A percentile compares a stretch with the other conserved stretches of the same genome.
Evolutionary conservation across 2,113 vertebrate genomes (phyloP).

Genomic region (Petromus typicus): DNA sequence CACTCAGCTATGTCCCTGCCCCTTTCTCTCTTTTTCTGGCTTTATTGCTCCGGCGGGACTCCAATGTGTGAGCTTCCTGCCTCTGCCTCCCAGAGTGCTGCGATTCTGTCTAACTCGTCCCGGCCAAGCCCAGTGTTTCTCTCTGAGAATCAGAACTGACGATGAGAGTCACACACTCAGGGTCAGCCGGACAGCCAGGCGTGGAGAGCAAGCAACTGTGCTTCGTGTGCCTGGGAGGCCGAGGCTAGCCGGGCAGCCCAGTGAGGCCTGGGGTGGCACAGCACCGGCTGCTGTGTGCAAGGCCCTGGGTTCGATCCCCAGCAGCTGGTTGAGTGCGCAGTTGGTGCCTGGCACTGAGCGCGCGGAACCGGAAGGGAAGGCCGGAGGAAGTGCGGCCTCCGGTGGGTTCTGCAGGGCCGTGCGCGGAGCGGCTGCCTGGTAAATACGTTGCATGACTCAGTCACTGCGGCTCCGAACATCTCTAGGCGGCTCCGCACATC

Average conservation of each 20-base stretch:
- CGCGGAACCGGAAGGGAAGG: too few relatives aligned
- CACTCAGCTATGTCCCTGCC: neutral
- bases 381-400: too few relatives aligned
- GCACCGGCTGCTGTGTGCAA: neutral
- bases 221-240: neutral
- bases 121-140: neutral
- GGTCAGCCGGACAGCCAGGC: neutral
- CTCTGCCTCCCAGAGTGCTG: neutral
- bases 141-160: neutral
- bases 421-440: neutral
- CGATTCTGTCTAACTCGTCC: neutral
- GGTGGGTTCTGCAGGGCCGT: too few relatives aligned
- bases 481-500: neutral
- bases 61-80: neutral
- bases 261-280: neutral
- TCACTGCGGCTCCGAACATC: too few relatives aligned
- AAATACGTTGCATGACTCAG: too few relatives aligned
- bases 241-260: neutral
- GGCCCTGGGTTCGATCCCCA: neutral
- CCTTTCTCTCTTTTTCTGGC: neutral
- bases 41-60: neutral
- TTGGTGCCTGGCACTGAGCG: neutral
- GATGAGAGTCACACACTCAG: neutral
- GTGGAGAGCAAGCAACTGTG: neutral
- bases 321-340: neutral